Conservation (phyloP, 2,888 invertebrate species). For the Stenodema calcarata region DNA sequence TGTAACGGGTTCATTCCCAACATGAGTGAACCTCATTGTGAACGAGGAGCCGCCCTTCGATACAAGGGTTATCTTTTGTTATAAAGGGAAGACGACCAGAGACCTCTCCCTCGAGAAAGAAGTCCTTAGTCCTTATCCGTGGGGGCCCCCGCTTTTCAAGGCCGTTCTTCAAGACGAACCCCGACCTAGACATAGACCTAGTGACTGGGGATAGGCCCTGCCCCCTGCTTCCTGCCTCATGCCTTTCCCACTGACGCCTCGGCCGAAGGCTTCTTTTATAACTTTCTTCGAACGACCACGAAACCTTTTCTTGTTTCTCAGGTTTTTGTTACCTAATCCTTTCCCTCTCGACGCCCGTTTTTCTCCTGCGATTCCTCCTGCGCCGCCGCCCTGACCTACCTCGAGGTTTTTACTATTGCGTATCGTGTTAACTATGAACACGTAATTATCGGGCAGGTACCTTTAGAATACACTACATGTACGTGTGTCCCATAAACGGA, state of each 20-base stretch:
- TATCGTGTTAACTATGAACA: too few relatives aligned
- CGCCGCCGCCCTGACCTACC: not conserved
- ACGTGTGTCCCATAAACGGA: too few relatives aligned
- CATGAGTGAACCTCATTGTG: not conserved
- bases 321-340: not conserved
- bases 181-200: constrained; percentile 32
- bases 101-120: too few relatives aligned
- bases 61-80: too few relatives aligned
- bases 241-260: not conserved
- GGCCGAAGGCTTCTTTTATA: not conserved
- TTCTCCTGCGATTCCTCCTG: not conserved
- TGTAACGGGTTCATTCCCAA: too few relatives aligned
- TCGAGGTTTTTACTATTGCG: not conserved
- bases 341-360: not conserved
- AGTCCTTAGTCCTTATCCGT: not conserved
- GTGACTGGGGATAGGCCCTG: constrained; percentile 12
- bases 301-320: not conserved
- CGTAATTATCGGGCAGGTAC: too few relatives aligned
- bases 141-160: not conserved
- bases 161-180: not conserved
- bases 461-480: too few relatives aligned
- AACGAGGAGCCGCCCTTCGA: not conserved
- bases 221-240: not conserved
- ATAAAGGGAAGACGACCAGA: too few relatives aligned
- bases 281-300: constrained; percentile 4